Evolutionary conservation across 2,797 vertebrate species (phyloP).

Genomic region (Chromobotia macracanthus): DNA sequence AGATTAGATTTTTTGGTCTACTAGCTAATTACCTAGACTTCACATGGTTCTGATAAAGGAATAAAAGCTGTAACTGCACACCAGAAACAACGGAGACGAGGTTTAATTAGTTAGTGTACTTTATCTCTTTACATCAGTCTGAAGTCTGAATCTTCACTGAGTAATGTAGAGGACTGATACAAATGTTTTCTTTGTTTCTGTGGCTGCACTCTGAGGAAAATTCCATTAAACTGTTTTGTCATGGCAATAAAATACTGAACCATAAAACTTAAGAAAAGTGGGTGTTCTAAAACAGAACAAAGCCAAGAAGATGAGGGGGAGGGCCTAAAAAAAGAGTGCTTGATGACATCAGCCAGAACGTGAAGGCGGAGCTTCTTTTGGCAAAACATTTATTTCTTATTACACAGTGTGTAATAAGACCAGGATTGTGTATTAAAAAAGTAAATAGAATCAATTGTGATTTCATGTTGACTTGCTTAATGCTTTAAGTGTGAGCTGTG

Average conservation of each 20-base stretch:
- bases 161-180: slow-evolving; percentile 12
- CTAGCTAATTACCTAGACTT: slow-evolving; percentile 35
- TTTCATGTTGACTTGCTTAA: background rate
- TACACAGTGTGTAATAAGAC: background rate
- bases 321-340: background rate
- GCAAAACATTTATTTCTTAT: background rate
- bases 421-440: background rate
- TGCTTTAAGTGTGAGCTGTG: background rate
- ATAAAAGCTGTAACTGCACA: slow-evolving; percentile 25
- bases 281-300: background rate
- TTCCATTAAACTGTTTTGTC: background rate
- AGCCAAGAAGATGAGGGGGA: background rate
- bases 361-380: background rate
- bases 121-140: slow-evolving; percentile 4
- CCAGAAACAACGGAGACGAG: slow-evolving; percentile 35
- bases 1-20: slow-evolving; percentile 36
- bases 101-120: slow-evolving; percentile 31
- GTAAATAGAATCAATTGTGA: background rate
- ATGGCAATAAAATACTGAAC: no score
- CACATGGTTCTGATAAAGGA: slow-evolving; percentile 21
- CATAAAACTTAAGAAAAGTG: no score
- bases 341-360: background rate
- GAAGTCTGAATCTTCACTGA: slow-evolving; percentile 24
- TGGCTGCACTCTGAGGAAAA: background rate
- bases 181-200: background rate